Conservation (phyloP, 2,888 invertebrate species). For the Pasiphila rectangulata region DNA sequence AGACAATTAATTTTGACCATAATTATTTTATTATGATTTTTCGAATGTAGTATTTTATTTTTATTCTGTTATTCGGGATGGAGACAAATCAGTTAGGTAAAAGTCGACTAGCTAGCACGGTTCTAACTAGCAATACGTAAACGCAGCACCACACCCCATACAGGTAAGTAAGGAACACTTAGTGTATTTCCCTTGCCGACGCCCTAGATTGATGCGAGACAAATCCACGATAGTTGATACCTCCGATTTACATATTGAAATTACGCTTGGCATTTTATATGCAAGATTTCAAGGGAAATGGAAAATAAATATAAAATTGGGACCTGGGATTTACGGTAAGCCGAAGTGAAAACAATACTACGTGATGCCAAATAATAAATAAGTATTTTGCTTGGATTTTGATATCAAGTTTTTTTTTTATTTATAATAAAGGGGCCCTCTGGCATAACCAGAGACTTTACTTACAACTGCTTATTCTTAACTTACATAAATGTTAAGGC, state of each 20-base stretch:
- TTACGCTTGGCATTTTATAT: slow-evolving; percentile 12
- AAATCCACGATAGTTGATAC: slow-evolving; percentile 30
- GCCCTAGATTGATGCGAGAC: slow-evolving; percentile 37
- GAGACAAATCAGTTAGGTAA: too few relatives aligned
- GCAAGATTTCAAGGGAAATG: slow-evolving; percentile 4
- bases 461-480: too few relatives aligned
- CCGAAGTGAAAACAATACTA: neutral
- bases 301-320: neutral
- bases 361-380: neutral
- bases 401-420: too few relatives aligned
- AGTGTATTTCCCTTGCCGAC: slow-evolving; percentile 38
- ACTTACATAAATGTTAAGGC: too few relatives aligned
- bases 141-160: slow-evolving; percentile 23
- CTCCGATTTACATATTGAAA: slow-evolving; percentile 31
- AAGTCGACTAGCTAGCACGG: too few relatives aligned
- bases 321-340: neutral
- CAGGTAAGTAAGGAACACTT: slow-evolving; percentile 37
- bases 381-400: too few relatives aligned
- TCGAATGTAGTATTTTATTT: too few relatives aligned
- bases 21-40: too few relatives aligned
- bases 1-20: too few relatives aligned
- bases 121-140: slow-evolving; percentile 19
- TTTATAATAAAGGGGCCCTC: too few relatives aligned
- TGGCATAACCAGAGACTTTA: too few relatives aligned
- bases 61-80: too few relatives aligned